These are phyloP conservation scores for Numenius phaeopus DNA, from an alignment of 2,797 vertebrate species.

Conservation along the genomic window DNA sequence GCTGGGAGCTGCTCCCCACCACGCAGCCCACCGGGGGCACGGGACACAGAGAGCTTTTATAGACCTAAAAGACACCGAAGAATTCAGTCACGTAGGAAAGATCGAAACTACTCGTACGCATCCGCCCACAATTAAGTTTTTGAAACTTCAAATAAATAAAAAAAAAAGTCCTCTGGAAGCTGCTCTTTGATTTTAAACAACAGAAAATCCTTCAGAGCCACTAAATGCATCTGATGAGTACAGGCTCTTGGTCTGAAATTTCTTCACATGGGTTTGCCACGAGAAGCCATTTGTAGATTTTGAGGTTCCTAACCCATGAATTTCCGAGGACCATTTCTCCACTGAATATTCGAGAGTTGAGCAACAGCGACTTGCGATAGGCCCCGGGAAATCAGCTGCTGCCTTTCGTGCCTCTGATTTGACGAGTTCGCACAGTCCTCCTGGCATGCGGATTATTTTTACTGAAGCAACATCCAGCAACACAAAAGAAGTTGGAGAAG, in stretches of 20 bases:
- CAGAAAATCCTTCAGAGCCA: background rate
- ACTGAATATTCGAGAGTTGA: conserved; percentile 16
- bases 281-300: background rate
- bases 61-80: background rate
- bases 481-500: conserved; percentile 47
- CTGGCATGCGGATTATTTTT: conserved; percentile 44
- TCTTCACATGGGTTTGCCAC: background rate
- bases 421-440: conserved; percentile 31
- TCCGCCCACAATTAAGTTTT: background rate
- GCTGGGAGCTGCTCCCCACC: background rate
- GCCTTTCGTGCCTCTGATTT: conserved; percentile 50
- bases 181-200: background rate
- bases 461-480: conserved; percentile 39
- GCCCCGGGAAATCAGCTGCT: conserved; percentile 52
- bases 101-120: background rate
- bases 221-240: background rate
- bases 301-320: conserved; percentile 54
- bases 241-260: background rate
- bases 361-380: conserved; percentile 24
- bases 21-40: background rate
- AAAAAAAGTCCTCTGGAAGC: background rate
- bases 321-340: background rate
- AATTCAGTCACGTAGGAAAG: background rate
- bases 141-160: background rate
- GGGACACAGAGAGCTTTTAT: background rate